Conservation (phyloP, 2,888 invertebrate genomes). For the Gibbula magus region DNA sequence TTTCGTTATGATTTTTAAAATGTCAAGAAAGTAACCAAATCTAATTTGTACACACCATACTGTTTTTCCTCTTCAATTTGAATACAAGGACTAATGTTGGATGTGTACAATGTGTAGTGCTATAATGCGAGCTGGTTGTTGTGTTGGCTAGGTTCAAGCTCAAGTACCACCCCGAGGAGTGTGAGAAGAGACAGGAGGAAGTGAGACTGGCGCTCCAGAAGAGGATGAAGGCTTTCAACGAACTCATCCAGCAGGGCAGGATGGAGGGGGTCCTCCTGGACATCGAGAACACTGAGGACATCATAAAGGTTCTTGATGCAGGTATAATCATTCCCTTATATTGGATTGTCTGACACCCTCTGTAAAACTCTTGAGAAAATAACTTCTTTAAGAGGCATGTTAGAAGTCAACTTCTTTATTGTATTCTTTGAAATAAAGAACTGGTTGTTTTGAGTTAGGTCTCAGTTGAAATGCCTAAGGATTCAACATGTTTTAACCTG, state of each 20-base stretch:
- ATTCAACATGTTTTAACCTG: background rate
- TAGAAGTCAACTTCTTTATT: no score
- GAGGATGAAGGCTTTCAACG: constrained; percentile 91
- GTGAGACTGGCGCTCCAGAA: constrained; percentile 84
- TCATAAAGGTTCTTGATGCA: constrained; percentile 93
- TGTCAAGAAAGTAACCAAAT: background rate
- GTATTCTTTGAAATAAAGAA: no score
- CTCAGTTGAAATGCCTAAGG: background rate
- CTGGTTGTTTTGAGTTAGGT: background rate
- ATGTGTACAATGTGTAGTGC: background rate
- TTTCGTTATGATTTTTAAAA: background rate
- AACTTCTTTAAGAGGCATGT: no score
- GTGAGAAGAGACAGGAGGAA: constrained; percentile 90
- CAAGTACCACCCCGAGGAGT: constrained; percentile 98
- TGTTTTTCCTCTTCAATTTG: background rate
- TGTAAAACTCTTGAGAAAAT: no score
- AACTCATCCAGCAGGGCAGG: constrained; percentile 82
- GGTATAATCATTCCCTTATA: constrained; percentile 63
- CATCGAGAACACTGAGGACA: constrained; percentile 84
- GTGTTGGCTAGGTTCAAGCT: constrained; percentile 92
- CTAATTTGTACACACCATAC: background rate
- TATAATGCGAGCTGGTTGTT: background rate
- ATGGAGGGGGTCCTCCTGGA: constrained; percentile 89
- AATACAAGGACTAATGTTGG: background rate
- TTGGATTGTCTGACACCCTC: background rate